phyloP scores from a whole-genome alignment of 2,797 vertebrate genomes.

The Distichodus sexfasciatus region DNA sequence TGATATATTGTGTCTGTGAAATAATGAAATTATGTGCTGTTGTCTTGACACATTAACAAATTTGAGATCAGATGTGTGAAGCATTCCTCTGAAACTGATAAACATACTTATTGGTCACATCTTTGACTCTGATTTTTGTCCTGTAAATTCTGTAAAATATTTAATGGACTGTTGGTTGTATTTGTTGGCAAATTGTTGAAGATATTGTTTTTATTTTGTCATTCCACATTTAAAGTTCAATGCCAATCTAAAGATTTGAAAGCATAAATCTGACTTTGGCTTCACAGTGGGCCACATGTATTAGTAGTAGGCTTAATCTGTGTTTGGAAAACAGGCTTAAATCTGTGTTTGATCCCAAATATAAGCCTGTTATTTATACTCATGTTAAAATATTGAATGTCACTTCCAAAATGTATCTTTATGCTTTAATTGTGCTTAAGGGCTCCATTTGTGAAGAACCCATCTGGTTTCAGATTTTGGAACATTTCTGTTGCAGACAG shows the following conservation, averaged over 20 bases:
- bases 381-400: conserved; percentile 80
- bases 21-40: not conserved
- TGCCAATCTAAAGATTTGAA: conserved; percentile 62
- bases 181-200: conserved; percentile 30
- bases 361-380: conserved; percentile 61
- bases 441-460: conserved; percentile 75
- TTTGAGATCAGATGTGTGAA: not conserved
- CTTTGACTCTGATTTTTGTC: conserved; percentile 28
- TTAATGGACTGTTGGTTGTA: conserved; percentile 26
- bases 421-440: conserved; percentile 71
- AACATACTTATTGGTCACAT: not conserved
- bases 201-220: conserved; percentile 2
- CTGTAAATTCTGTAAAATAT: conserved; percentile 51
- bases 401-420: conserved; percentile 76
- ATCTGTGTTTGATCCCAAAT: conserved; percentile 74
- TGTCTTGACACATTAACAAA: not conserved
- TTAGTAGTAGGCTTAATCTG: not conserved
- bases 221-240: conserved; percentile 55
- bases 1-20: not conserved
- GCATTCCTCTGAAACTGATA: conserved; percentile 7
- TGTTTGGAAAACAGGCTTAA: conserved; percentile 36
- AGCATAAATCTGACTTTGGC: conserved; percentile 46
- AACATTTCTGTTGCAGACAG: conserved; percentile 10
- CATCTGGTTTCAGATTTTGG: conserved; percentile 40
- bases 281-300: conserved; percentile 65